These are phyloP conservation scores for Myzus persicae DNA, from an alignment of 1,140 invertebrate genomes.

Conservation along the genomic window DNA sequence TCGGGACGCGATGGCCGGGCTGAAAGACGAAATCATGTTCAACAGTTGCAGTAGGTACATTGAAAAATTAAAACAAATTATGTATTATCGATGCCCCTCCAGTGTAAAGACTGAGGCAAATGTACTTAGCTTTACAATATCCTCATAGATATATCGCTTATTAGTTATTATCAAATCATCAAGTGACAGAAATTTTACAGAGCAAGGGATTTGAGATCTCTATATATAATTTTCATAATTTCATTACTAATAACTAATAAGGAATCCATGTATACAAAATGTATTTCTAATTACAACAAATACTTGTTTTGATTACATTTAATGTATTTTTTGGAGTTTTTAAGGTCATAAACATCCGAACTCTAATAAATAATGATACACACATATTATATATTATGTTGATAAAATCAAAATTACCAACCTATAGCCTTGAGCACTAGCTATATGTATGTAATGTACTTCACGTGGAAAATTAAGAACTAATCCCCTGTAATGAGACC, in stretches of 20 bases:
- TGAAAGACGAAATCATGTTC: slow-evolving; percentile 63
- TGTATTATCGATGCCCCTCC: neutral
- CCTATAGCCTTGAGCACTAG: neutral
- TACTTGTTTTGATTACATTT: too few species aligned
- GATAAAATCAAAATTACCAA: neutral
- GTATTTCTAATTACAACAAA: too few species aligned
- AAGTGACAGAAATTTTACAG: neutral
- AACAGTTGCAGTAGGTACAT: neutral
- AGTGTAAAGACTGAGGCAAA: neutral
- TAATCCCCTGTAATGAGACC: neutral
- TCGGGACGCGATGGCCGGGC: slow-evolving; percentile 73
- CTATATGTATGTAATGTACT: neutral
- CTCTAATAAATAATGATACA: neutral
- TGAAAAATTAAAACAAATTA: neutral
- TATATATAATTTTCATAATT: neutral
- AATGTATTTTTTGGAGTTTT: neutral
- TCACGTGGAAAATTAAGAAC: neutral
- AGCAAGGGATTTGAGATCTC: neutral
- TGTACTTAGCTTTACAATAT: neutral
- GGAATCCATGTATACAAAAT: too few species aligned
- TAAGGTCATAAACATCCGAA: neutral
- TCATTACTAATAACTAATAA: neutral
- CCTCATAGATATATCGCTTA: neutral
- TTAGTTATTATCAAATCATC: neutral
- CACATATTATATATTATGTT: too few species aligned